Percentiles rank a stretch among this genome's conserved stretches.
Evolutionary conservation across 1,140 invertebrate species (phyloP).

Genomic region (Pectinophora gossypiella): DNA sequence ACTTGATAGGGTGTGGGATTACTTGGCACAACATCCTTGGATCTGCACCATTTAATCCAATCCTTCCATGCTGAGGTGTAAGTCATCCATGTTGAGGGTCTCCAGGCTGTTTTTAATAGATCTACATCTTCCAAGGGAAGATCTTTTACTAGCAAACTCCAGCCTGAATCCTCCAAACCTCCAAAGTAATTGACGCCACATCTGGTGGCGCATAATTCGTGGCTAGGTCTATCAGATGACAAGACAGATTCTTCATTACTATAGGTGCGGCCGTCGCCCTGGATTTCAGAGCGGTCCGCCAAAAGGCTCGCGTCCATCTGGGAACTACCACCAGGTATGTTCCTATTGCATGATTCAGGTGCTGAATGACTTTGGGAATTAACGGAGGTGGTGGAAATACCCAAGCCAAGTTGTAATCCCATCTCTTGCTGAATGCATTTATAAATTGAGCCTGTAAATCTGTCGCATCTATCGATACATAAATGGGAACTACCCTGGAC

Average conservation of each 20-base stretch:
- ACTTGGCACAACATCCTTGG: background rate
- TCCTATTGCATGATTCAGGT: constrained; percentile 2
- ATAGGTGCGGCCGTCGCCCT: constrained; percentile 2
- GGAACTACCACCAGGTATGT: constrained; percentile 6
- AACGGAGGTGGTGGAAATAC: constrained; percentile 9
- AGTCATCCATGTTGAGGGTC: constrained; percentile 17
- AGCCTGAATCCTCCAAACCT: constrained; percentile 9
- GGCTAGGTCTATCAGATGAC: background rate
- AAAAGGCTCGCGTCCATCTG: constrained; percentile 5
- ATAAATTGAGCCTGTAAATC: constrained; percentile 10
- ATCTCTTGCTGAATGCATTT: constrained; percentile 24
- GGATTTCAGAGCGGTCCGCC: background rate
- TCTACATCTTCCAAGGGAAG: background rate
- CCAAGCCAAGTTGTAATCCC: constrained; percentile 16
- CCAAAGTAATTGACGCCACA: background rate
- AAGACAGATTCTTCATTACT: background rate
- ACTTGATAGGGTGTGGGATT: background rate
- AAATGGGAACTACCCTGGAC: background rate
- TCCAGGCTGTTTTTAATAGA: constrained; percentile 9
- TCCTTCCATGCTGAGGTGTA: constrained; percentile 15
- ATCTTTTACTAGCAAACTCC: background rate
- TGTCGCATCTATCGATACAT: constrained; percentile 6
- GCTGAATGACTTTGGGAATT: constrained; percentile 7
- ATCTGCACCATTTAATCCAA: constrained; percentile 21
- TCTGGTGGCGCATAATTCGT: background rate